Evolutionary conservation across 2,888 invertebrate genomes (phyloP).

Genomic region (Argyra leucocephala): DNA sequence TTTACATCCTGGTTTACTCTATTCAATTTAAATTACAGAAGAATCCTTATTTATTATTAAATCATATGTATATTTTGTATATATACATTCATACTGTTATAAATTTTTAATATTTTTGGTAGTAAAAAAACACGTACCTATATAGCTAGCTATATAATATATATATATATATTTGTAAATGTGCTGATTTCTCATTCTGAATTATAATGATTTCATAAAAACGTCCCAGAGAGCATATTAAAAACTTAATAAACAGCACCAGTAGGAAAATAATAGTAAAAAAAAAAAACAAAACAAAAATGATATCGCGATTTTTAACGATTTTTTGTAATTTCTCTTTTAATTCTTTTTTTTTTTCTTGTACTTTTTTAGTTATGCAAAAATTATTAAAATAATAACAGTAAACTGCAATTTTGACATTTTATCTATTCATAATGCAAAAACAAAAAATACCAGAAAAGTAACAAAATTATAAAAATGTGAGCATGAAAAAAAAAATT

Average conservation of each 20-base stretch:
- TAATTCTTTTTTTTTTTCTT: background rate
- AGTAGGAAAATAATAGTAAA: background rate
- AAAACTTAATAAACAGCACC: background rate
- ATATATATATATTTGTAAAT: background rate
- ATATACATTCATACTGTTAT: too few relatives aligned
- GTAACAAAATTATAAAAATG: too few relatives aligned
- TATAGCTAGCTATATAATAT: too few relatives aligned
- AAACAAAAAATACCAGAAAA: background rate
- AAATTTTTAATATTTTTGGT: too few relatives aligned
- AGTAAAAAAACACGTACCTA: too few relatives aligned
- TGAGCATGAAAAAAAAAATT: too few relatives aligned
- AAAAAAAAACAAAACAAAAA: too few relatives aligned
- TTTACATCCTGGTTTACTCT: too few relatives aligned
- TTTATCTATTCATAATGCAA: background rate
- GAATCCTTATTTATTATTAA: too few relatives aligned
- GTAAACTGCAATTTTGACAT: slow-evolving; percentile 4
- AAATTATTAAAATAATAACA: slow-evolving; percentile 1
- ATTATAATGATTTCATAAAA: background rate
- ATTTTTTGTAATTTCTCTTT: background rate
- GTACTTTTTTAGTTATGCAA: background rate
- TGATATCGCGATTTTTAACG: background rate
- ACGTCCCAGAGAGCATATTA: background rate
- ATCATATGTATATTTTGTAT: too few relatives aligned
- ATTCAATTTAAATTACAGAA: too few relatives aligned
- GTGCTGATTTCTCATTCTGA: slow-evolving; percentile 1